phyloP scores from a whole-genome alignment of 2,113 vertebrate genomes.

The Crocuta crocuta region DNA sequence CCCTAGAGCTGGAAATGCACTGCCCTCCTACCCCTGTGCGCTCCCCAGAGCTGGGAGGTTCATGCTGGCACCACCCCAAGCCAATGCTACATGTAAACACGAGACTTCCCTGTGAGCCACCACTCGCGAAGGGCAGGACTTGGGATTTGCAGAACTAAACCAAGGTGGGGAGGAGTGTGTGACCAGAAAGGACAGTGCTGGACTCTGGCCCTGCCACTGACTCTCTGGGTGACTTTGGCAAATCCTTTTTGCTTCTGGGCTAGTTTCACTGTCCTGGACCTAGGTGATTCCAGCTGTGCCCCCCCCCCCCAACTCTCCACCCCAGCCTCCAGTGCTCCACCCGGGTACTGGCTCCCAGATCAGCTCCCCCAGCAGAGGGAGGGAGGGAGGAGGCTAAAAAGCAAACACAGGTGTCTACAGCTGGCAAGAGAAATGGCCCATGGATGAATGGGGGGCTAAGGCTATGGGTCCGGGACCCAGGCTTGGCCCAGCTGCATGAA shows the following conservation, averaged over 20 bases:
- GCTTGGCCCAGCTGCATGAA: not conserved
- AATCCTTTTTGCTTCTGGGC: not conserved
- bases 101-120: fast-evolving
- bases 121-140: not conserved
- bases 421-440: not conserved
- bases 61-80: fast-evolving
- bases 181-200: not conserved
- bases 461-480: not conserved
- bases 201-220: not conserved
- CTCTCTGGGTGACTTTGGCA: not conserved
- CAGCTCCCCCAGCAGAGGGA: not conserved
- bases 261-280: not conserved
- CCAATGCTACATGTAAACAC: not conserved
- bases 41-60: not conserved
- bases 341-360: not conserved
- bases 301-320: too few species aligned
- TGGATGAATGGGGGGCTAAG: not conserved
- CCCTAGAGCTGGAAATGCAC: not conserved
- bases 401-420: constrained; percentile 58
- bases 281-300: not conserved
- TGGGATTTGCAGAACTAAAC: not conserved
- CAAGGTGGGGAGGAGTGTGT: not conserved
- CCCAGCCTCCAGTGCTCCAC: not conserved
- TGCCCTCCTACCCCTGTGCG: not conserved
- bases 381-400: not conserved